Base-by-base conservation (phyloP, 2,888 invertebrate species). In the Arrhopalites spinosus region DNA sequence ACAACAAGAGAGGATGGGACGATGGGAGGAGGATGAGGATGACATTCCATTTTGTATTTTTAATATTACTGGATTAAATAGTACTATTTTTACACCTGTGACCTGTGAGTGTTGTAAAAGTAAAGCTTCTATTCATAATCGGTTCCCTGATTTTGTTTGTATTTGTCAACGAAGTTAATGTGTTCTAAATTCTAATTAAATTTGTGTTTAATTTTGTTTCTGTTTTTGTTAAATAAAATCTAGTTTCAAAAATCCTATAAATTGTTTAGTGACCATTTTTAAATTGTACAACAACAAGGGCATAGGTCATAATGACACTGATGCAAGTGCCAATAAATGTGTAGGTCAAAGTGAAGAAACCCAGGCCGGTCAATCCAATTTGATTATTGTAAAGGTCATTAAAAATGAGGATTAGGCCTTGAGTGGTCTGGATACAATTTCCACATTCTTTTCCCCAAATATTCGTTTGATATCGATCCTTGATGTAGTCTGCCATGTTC, bases 41-140 rank as follows among this genome's bases (percentile, higher is more conserved):
- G 23, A 59, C 17, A 23, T 23, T 2, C 74, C 74, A 0, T 74
- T 66, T n/a, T 74, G 74, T 43, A 74, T 74, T 47, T 74, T 29
- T 23, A 74, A 74, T 56, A 59, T 74, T 53, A 74, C 74, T n/a
- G 67, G 64, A 7, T 30, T 74, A 8, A 8, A 50, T 7, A 36
- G 43, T n/a, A 20, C 72, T 0, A 43, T 1, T 1, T 61, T 63
- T 25, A 50, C 56, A 25, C 67, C 74, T 36, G 74, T 74, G 7
- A 25, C 50, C 20, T 74, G 74, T 47, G 74, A 74, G 27, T 74
- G 74, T 27, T 74, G 67, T 30, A 74, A 74, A 56, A 74, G 74
- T 27, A 74, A 74, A 67, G 36, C 67, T 7, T 67, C 74, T 13
- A 25, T 67, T 11, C 13, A 74, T 23, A 74, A 30, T 67, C 25